These are phyloP conservation scores for Drosophila micromelanica DNA, from an alignment of 1,140 invertebrate genomes.

Conservation along the genomic window DNA sequence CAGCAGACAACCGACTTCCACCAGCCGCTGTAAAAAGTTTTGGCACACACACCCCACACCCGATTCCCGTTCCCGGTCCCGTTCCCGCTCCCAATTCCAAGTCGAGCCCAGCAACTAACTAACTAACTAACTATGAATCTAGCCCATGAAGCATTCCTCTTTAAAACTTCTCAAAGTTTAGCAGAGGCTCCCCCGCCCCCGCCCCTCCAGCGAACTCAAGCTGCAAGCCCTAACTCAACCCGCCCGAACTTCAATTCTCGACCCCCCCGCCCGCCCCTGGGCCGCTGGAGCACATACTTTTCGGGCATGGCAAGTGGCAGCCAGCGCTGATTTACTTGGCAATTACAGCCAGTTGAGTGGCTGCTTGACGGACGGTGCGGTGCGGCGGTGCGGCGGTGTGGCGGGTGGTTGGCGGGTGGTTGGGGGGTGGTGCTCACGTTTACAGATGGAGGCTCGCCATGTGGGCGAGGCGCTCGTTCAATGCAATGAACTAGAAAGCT, in stretches of 20 bases:
- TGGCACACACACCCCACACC: constrained; percentile 1
- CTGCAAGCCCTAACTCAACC: neutral
- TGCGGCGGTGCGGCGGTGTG: too few relatives aligned
- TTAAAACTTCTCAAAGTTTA: constrained; percentile 75
- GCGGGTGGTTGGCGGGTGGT: too few relatives aligned
- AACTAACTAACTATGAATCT: constrained; percentile 77
- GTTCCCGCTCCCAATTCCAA: neutral
- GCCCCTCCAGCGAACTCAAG: too few relatives aligned
- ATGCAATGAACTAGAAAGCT: constrained; percentile 82
- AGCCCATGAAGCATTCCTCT: constrained; percentile 80
- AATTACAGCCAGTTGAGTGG: constrained; percentile 69
- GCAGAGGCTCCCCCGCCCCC: constrained; percentile 37
- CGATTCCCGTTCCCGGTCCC: neutral
- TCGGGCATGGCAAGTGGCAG: constrained; percentile 78
- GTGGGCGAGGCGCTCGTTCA: constrained; percentile 51
- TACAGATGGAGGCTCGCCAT: constrained; percentile 19
- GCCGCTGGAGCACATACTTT: constrained; percentile 54
- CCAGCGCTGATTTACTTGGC: constrained; percentile 80
- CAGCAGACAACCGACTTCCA: constrained; percentile 20
- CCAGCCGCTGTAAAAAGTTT: constrained; percentile 18
- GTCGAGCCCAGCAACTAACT: constrained; percentile 28
- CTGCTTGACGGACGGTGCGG: constrained; percentile 55
- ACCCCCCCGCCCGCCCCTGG: neutral
- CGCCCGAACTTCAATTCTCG: neutral
- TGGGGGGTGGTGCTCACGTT: too few relatives aligned